Evolutionary conservation across 64 coral and sea anemone genomes (phyloP).

Genomic region (Porites australiensis): DNA sequence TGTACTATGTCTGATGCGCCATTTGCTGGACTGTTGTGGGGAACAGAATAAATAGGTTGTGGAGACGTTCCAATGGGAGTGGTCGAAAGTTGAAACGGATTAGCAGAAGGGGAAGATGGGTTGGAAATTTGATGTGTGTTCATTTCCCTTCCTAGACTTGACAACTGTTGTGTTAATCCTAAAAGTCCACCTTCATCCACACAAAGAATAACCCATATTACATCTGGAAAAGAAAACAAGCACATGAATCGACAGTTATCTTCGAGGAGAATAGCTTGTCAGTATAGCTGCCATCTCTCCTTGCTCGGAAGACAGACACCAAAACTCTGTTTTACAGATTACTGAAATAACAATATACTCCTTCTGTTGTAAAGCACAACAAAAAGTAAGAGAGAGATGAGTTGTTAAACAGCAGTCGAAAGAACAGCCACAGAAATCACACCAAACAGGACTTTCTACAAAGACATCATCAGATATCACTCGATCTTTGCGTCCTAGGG

Average conservation of each 20-base stretch:
- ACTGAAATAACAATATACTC: no score
- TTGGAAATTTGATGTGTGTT: constrained; percentile 35
- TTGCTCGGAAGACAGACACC: no score
- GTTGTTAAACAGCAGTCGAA: no score
- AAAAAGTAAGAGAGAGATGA: no score
- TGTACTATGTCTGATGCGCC: constrained; percentile 19
- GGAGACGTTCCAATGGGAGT: constrained; percentile 71
- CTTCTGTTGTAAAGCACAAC: no score
- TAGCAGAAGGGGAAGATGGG: constrained; percentile 27
- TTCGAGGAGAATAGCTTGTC: background rate
- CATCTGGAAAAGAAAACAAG: constrained; percentile 49
- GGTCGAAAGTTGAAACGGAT: constrained; percentile 77
- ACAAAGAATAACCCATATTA: constrained; percentile 93
- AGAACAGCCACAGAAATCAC: no score
- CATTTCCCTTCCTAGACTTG: constrained; percentile 84
- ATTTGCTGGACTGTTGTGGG: constrained; percentile 84
- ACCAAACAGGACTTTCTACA: no score
- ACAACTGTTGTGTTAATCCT: constrained; percentile 90
- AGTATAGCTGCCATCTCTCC: background rate
- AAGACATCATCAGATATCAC: no score
- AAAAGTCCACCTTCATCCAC: constrained; percentile 93
- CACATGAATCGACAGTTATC: background rate
- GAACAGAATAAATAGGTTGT: constrained; percentile 79
- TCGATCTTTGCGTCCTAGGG: no score
- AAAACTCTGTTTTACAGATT: no score